Base-by-base conservation (phyloP, 2,113 vertebrate species). In the Gymnorhina tibicen region DNA sequence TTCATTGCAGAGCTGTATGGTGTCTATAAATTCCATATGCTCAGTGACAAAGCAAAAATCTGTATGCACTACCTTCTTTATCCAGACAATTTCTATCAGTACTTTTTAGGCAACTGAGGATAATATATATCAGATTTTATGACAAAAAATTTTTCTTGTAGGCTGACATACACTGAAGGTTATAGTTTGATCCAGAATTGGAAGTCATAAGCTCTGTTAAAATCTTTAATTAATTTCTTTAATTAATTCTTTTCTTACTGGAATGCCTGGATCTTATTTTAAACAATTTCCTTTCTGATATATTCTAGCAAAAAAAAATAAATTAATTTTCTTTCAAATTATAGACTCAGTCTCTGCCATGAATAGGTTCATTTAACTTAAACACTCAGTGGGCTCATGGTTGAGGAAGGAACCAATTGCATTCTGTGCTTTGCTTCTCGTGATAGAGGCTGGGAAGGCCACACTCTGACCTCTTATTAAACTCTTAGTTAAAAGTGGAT, bases 211-310 rank as follows among this genome's bases (percentile, higher is more conserved):
- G 9, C 26, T 79, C 19, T 76, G 18, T 83, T 92, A 66, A 95
- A 96, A 97, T 70, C 16, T 32, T 89, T 79, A 68, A 85, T 70
- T 78, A 83, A 47, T 91, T 93, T 70, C 16, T 32, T 89, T 79
- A 68, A 85, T 70, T 78, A 83, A 47, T 91, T 93, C 1, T 87
- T 96, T 91, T 49, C 35, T 78, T 35, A 77, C 60, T 44, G 9
- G 55, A 93, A 94, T 85, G 76, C 11, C 75, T 90, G 63, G 19
- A 76, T 74, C 58, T 70, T 80, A 56, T 56, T 87, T 70, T 90
- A 96, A 87, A 44, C 47, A 39, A n/a, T 84, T 97, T 93, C 26
- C 78, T 91, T 75, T 94, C 69, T 95, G 62, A 91, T 96, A 49
- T 72, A 85, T 32, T 49, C 32, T 49, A 95, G 47, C 12, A 19